Evolutionary conservation across 2,888 invertebrate species (phyloP).

Genomic region (Spicauda simplicius): DNA sequence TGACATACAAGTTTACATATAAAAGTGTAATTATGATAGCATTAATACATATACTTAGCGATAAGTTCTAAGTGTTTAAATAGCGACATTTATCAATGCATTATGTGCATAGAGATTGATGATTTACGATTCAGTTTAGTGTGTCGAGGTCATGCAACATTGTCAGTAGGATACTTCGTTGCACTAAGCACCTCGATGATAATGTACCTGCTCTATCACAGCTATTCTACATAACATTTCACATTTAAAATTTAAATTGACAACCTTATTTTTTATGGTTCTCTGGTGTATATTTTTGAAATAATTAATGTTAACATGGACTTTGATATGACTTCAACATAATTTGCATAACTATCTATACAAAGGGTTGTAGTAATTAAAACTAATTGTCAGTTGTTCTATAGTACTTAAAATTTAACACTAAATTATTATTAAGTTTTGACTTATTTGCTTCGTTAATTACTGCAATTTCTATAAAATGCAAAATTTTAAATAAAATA

Average conservation of each 20-base stretch:
- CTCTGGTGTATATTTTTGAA: background rate
- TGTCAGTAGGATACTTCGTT: conserved; percentile 24
- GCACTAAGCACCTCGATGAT: background rate
- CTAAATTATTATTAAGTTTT: too few species aligned
- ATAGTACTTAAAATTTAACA: too few species aligned
- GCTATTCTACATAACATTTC: background rate
- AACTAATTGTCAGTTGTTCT: too few species aligned
- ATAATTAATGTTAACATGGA: background rate
- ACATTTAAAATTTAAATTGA: background rate
- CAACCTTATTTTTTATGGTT: background rate
- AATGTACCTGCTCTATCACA: background rate
- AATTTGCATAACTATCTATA: background rate
- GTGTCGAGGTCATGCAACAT: conserved; percentile 51
- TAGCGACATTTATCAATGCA: background rate
- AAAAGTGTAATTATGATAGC: background rate
- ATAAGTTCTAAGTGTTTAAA: background rate
- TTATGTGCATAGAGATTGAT: background rate
- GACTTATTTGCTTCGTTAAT: too few species aligned
- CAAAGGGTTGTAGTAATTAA: too few species aligned
- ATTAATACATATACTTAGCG: background rate
- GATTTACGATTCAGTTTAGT: conserved; percentile 43
- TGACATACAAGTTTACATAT: background rate
- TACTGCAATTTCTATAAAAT: too few species aligned
- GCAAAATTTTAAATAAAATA: too few species aligned
- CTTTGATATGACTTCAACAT: background rate